Conservation (phyloP, 2,113 vertebrate species). For the Odocoileus virginianus region DNA sequence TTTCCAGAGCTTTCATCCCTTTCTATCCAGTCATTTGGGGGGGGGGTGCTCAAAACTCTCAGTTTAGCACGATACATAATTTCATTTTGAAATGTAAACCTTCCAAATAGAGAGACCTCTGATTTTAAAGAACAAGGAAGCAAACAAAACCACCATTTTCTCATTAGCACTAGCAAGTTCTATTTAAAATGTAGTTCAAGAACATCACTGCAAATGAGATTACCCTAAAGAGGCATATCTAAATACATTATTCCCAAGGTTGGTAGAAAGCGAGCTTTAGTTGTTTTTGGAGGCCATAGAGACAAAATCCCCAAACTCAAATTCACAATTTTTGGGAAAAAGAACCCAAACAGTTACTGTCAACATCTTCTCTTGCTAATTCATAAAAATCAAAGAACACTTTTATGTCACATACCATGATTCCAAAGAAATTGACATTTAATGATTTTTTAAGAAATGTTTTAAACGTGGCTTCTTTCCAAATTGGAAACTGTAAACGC, state of each 20-base stretch:
- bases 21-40: neutral
- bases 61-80: slow-evolving; percentile 66
- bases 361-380: slow-evolving; percentile 60
- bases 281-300: neutral
- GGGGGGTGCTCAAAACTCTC: slow-evolving; percentile 40
- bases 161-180: slow-evolving; percentile 48
- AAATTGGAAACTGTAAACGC: slow-evolving; percentile 47
- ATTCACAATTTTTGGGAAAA: slow-evolving; percentile 65
- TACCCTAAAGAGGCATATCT: slow-evolving; percentile 46
- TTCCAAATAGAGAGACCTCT: slow-evolving; percentile 42
- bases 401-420: slow-evolving; percentile 3
- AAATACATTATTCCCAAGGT: slow-evolving; percentile 63
- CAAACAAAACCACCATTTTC: slow-evolving; percentile 50
- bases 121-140: slow-evolving; percentile 39
- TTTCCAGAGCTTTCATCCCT: neutral
- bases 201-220: slow-evolving; percentile 79
- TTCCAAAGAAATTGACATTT: slow-evolving; percentile 35
- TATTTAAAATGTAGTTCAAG: slow-evolving; percentile 65
- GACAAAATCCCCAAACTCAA: slow-evolving; percentile 61
- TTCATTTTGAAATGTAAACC: slow-evolving; percentile 42
- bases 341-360: slow-evolving; percentile 55
- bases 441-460: slow-evolving; percentile 47
- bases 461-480: slow-evolving; percentile 52
- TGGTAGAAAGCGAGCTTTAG: slow-evolving; percentile 57
- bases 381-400: slow-evolving; percentile 54